phyloP scores from a whole-genome alignment of 2,113 vertebrate genomes.

The Marmota monax region DNA sequence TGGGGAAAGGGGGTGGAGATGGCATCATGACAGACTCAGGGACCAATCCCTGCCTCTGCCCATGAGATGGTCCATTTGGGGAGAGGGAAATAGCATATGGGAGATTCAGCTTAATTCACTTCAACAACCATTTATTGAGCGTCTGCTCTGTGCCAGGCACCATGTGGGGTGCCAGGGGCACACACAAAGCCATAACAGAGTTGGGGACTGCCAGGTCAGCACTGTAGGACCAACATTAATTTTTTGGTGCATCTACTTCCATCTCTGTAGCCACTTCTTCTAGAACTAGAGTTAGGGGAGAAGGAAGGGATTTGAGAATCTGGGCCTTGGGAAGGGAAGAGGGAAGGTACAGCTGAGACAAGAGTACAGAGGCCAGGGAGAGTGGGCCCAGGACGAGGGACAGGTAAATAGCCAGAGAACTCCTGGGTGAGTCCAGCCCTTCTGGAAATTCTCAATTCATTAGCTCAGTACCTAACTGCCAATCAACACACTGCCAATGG shows the following conservation, averaged over 20 bases:
- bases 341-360: not conserved
- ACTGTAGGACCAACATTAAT: conserved; percentile 5
- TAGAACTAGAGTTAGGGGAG: conserved; percentile 10
- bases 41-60: conserved; percentile 58
- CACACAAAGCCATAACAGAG: conserved; percentile 68
- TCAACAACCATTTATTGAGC: conserved; percentile 44
- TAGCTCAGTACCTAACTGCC: conserved; percentile 82
- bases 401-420: not conserved
- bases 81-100: not conserved
- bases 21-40: conserved; percentile 54
- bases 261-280: not conserved
- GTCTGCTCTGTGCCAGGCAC: conserved; percentile 25
- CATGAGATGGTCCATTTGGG: conserved; percentile 5
- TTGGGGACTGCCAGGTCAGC: conserved; percentile 34
- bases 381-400: too few species aligned
- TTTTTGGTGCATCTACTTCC: conserved; percentile 59
- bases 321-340: not conserved
- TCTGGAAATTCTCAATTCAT: not conserved
- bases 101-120: not conserved
- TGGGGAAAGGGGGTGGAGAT: not conserved
- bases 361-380: not conserved
- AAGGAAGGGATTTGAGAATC: not conserved
- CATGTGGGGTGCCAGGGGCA: not conserved
- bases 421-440: not conserved
- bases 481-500: conserved; percentile 85